phyloP scores from a whole-genome alignment of 2,797 vertebrate genomes.

The Ceyx erithaca region DNA sequence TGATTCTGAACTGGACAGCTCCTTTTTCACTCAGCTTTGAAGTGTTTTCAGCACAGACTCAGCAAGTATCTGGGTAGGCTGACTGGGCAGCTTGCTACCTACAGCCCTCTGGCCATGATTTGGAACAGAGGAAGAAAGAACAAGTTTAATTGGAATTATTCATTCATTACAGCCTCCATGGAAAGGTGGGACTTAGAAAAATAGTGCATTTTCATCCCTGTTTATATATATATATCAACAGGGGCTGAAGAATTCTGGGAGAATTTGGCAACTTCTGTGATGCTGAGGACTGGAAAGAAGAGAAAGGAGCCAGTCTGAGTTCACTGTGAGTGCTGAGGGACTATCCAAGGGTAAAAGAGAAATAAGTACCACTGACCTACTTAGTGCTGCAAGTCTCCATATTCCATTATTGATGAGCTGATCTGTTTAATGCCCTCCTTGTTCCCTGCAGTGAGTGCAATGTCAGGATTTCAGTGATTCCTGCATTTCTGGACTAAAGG shows the following conservation, averaged over 20 bases:
- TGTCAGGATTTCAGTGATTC: not conserved
- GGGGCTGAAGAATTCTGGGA: not conserved
- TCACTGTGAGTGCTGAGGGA: not conserved
- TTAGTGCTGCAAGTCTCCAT: not conserved
- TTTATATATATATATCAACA: too few species aligned
- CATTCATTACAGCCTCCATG: not conserved
- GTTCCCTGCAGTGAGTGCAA: not conserved
- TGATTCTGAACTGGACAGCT: conserved; percentile 24
- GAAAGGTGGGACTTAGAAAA: not conserved
- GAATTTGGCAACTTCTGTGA: not conserved
- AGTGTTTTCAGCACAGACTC: not conserved
- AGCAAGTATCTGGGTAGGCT: not conserved
- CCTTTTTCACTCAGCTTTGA: not conserved
- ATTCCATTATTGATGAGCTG: conserved; percentile 52
- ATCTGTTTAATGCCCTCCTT: not conserved
- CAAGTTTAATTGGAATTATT: not conserved
- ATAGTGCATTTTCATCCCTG: not conserved
- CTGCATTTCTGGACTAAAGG: not conserved
- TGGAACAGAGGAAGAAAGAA: not conserved
- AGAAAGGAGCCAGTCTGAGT: not conserved
- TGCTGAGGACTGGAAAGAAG: not conserved
- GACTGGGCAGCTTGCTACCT: not conserved
- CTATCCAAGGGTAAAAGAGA: not conserved
- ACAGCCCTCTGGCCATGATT: not conserved
- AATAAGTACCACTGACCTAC: conserved; percentile 45